These are phyloP conservation scores for Pygoscelis antarcticus DNA, from an alignment of 2,113 vertebrate species.

Conservation along the genomic window DNA sequence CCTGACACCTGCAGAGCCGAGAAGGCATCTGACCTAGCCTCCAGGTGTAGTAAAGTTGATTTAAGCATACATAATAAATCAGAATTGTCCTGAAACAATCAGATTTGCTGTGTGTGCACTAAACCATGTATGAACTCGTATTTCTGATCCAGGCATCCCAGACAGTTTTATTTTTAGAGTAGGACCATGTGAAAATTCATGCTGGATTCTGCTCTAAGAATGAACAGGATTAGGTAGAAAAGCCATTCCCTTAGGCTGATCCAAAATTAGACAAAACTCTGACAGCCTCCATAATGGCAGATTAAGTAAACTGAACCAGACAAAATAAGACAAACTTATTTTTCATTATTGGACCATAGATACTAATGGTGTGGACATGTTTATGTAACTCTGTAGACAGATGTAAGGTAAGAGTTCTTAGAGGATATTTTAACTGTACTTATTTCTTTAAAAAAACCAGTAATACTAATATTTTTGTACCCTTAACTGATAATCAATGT, in stretches of 20 bases:
- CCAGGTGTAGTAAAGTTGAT: neutral
- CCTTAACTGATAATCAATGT: neutral
- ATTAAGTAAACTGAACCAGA: neutral
- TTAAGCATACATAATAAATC: neutral
- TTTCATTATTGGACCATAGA: neutral
- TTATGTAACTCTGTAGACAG: neutral
- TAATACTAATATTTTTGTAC: neutral
- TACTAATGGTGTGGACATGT: neutral
- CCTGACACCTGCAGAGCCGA: neutral
- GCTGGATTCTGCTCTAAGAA: neutral
- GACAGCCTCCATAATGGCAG: neutral
- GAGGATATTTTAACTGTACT: neutral
- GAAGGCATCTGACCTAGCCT: neutral
- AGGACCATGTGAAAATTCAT: neutral
- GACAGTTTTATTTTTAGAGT: neutral
- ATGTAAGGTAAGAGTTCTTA: neutral
- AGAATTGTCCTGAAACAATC: neutral
- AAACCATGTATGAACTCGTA: neutral
- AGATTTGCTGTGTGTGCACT: neutral
- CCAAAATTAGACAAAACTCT: neutral
- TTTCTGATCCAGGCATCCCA: neutral
- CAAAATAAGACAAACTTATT: neutral
- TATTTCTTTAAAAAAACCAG: neutral
- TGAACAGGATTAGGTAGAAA: neutral
- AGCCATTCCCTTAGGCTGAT: neutral